Evolutionary conservation across 2,113 vertebrate species (phyloP), one percentile per base, ranked within the genome.

Genomic region (Amblyornis subalaris): DNA sequence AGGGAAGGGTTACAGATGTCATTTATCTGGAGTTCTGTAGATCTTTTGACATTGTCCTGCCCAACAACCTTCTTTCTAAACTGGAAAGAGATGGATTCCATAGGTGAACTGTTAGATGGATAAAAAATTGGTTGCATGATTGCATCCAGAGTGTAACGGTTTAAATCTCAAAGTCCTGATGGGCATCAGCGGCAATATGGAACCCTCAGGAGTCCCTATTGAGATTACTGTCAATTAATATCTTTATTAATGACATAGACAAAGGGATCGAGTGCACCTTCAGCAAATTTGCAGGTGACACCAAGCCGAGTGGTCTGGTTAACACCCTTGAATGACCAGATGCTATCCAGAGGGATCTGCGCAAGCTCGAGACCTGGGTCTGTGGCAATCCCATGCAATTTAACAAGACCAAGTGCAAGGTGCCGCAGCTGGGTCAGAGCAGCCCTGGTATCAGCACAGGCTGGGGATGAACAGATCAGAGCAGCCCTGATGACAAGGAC

Each of bases 361-460:
- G 28, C 6, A 24, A 72, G 15, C 20, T 53, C 38, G 50, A 60
- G 33, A n/a, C 11, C 3, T 6, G 8, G 7, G 6, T 33, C 23
- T 7, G 5, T 38, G 28, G 23, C 6, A 67, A 10, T 53, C 16
- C 51, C 16, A 53, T 24, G 16, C 0, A 2, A 20, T 53, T 74
- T 45, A 24, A 45, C 19, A 58, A n/a, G 15, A 0, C 7, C 10
- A 51, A 7, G 12, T 20, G 7, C 12, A 6, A 60, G 22, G 26
- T 20, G 6, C 58, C 28, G 2, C 8, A 4, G 3, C 2, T 29
- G 53, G 1, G 1, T 51, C 33, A 38, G 26, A 73, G 18, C 58
- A 42, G 6, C 26, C 18, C 31, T 6, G 7, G 23, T 23, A 24
- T 7, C 19, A 66, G 0, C 1, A 1, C 36, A 36, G 51, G 26